Percentiles rank a stretch among this genome's conserved stretches.
Conservation (phyloP, 1,140 invertebrate genomes). For the Cydia fagiglandana region DNA sequence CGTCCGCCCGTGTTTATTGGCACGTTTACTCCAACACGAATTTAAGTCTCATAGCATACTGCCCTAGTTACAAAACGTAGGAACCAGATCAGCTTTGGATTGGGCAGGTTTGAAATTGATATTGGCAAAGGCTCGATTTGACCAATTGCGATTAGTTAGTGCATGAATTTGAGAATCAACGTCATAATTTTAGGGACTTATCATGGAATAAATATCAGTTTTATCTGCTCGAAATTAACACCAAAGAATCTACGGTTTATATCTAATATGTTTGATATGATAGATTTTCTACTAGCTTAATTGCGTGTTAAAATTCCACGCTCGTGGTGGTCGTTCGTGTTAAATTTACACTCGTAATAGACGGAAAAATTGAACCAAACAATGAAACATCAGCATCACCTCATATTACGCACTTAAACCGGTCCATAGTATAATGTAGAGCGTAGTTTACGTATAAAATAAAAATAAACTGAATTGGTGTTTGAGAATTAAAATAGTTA, state of each 20-base stretch:
- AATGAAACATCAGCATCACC: background rate
- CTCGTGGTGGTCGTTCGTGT: background rate
- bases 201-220: too few relatives aligned
- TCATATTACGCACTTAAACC: constrained; percentile 33
- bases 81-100: background rate
- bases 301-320: background rate
- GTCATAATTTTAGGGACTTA: too few relatives aligned
- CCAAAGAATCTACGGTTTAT: too few relatives aligned
- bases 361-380: background rate
- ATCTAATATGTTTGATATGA: too few relatives aligned
- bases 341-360: background rate
- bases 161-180: too few relatives aligned
- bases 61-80: constrained; percentile 19
- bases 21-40: constrained; percentile 18
- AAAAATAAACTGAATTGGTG: constrained; percentile 40
- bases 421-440: constrained; percentile 33
- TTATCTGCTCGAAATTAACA: too few relatives aligned
- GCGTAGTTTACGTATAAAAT: constrained; percentile 34
- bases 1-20: constrained; percentile 24
- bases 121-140: background rate
- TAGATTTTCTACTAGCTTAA: background rate
- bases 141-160: background rate
- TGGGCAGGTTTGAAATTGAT: background rate
- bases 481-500: constrained; percentile 38
- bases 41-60: constrained; percentile 20